Percentiles rank a stretch among this genome's conserved stretches.
These are phyloP conservation scores for Scomberomorus guttatus DNA, from an alignment of 2,797 vertebrate species.

Conservation along the genomic window DNA sequence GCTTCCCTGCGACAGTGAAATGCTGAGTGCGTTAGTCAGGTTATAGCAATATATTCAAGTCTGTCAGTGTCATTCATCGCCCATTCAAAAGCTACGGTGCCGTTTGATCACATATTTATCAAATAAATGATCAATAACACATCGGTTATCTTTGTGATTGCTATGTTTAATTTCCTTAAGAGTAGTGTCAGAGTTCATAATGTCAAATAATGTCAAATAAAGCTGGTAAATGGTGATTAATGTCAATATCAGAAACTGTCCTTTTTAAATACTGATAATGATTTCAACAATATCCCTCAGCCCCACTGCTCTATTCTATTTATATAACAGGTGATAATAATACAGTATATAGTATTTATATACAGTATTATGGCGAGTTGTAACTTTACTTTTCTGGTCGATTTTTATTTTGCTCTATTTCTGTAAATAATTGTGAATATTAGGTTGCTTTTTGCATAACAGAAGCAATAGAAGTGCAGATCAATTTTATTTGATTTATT, in stretches of 20 bases:
- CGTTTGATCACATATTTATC: slow-evolving; percentile 4
- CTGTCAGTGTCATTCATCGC: neutral
- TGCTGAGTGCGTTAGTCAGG: neutral
- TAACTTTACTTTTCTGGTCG: no score
- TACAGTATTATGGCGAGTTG: neutral
- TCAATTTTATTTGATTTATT: no score
- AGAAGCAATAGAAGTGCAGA: no score
- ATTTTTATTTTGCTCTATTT: neutral
- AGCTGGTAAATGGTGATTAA: no score
- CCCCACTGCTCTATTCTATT: no score
- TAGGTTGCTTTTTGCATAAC: neutral
- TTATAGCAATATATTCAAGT: neutral
- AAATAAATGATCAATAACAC: neutral
- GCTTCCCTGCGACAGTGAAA: slow-evolving; percentile 35
- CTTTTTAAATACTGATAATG: neutral
- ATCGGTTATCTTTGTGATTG: no score
- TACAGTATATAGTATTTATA: neutral
- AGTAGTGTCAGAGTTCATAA: no score
- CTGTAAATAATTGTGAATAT: neutral
- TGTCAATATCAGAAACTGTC: no score
- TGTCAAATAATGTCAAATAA: no score
- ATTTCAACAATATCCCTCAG: no score
- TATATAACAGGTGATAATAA: no score
- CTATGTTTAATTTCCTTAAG: no score
- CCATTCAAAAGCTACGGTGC: neutral